These are phyloP conservation scores for Campoplex nolae DNA, from an alignment of 2,888 invertebrate genomes.

Conservation along the genomic window DNA sequence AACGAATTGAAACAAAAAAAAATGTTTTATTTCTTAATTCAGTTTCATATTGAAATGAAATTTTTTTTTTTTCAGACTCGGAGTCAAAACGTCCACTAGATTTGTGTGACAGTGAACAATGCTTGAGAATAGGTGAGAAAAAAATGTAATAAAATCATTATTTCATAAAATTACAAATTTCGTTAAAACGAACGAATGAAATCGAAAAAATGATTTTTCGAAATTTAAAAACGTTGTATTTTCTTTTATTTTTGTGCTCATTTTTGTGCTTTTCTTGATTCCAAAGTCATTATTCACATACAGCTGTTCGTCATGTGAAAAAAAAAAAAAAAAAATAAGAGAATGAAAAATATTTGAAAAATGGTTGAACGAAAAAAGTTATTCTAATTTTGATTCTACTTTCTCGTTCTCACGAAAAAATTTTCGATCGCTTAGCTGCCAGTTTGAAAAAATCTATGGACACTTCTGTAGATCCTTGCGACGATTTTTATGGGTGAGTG, in stretches of 20 bases:
- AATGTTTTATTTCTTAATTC: background rate
- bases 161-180: background rate
- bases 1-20: background rate
- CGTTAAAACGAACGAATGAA: background rate
- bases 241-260: background rate
- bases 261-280: background rate
- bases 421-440: conserved; percentile 86
- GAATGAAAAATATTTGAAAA: background rate
- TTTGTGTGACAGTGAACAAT: conserved; percentile 89
- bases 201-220: background rate
- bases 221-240: background rate
- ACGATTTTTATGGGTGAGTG: conserved; percentile 91
- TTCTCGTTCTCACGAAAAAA: conserved; percentile 62
- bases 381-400: conserved; percentile 6
- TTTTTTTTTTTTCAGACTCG: conserved; percentile 71
- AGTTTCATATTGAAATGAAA: background rate
- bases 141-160: conserved; percentile 9
- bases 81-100: conserved; percentile 62
- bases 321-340: background rate
- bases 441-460: conserved; percentile 92
- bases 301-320: background rate
- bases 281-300: background rate
- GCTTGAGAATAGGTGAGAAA: conserved; percentile 86
- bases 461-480: conserved; percentile 89
- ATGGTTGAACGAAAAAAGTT: background rate